phyloP scores from a whole-genome alignment of 2,888 invertebrate genomes.

The Diplazon laetatorius region DNA sequence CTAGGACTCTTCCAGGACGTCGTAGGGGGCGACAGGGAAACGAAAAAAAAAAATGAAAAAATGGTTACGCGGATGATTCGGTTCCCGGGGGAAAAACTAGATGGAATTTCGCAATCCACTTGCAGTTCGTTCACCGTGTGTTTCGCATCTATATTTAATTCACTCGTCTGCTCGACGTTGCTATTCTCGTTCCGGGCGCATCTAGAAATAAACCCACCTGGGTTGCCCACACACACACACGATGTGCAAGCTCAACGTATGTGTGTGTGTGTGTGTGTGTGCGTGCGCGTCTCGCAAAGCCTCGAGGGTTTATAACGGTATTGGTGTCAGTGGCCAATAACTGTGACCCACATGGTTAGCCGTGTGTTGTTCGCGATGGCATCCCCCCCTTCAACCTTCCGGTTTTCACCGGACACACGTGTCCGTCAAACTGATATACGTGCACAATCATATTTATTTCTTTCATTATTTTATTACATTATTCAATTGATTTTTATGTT shows the following conservation, averaged over 20 bases:
- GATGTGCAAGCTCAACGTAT: constrained; percentile 11
- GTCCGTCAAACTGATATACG: not conserved
- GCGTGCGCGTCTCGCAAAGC: constrained; percentile 4
- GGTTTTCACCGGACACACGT: constrained; percentile 26
- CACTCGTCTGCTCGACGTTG: constrained; percentile 76
- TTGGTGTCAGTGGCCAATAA: constrained; percentile 52
- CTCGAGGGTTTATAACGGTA: constrained; percentile 37
- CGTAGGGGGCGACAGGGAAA: not conserved
- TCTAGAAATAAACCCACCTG: constrained; percentile 79
- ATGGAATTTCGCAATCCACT: constrained; percentile 75
- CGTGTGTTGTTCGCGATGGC: constrained; percentile 23
- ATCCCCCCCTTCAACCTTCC: constrained; percentile 56
- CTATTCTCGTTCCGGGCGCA: constrained; percentile 78
- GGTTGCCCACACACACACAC: no score
- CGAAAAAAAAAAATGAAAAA: not conserved
- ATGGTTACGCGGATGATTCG: constrained; percentile 23
- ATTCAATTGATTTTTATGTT: no score
- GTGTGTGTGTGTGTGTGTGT: constrained; percentile 15
- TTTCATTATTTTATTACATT: not conserved
- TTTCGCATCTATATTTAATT: constrained; percentile 76
- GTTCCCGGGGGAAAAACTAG: constrained; percentile 39
- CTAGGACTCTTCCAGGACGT: no score
- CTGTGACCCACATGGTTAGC: not conserved
- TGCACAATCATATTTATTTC: not conserved
- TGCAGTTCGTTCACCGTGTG: constrained; percentile 77